phyloP scores from a whole-genome alignment of 1,140 invertebrate species.

The Halyomorpha halys region DNA sequence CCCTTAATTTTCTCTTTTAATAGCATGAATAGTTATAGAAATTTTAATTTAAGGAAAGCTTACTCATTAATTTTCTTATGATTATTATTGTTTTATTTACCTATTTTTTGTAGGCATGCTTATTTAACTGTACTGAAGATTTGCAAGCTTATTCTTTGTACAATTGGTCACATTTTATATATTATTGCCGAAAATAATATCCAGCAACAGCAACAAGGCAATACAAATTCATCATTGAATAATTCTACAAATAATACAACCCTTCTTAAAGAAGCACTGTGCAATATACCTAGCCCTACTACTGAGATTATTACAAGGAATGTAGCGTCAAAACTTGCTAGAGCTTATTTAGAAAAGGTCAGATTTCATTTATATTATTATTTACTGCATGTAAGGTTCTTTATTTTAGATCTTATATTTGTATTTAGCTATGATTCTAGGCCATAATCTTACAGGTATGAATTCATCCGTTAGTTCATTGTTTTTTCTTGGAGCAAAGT shows the following conservation, averaged over 20 bases:
- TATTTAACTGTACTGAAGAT: slow-evolving; percentile 81
- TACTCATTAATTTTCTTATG: not conserved
- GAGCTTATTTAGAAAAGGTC: slow-evolving; percentile 53
- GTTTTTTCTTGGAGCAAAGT: too few relatives aligned
- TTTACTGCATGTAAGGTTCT: too few relatives aligned
- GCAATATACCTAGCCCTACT: slow-evolving; percentile 54
- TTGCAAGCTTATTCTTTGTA: slow-evolving; percentile 77
- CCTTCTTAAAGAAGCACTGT: slow-evolving; percentile 50
- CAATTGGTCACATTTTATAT: slow-evolving; percentile 66
- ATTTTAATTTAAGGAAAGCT: too few relatives aligned
- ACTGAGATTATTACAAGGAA: slow-evolving; percentile 48
- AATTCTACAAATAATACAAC: not conserved
- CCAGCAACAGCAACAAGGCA: not conserved
- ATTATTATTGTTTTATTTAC: too few relatives aligned
- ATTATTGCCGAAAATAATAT: slow-evolving; percentile 10
- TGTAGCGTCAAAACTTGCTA: slow-evolving; percentile 64
- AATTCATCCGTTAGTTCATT: too few relatives aligned
- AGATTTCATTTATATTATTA: slow-evolving; percentile 9
- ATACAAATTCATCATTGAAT: slow-evolving; percentile 1
- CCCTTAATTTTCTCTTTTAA: too few relatives aligned
- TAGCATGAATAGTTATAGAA: too few relatives aligned
- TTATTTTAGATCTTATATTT: too few relatives aligned
- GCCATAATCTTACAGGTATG: too few relatives aligned
- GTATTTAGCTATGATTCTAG: too few relatives aligned
- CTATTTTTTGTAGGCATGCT: slow-evolving; percentile 48